Evolutionary conservation across 2,888 invertebrate species (phyloP).

Genomic region (Lingula anatina): DNA sequence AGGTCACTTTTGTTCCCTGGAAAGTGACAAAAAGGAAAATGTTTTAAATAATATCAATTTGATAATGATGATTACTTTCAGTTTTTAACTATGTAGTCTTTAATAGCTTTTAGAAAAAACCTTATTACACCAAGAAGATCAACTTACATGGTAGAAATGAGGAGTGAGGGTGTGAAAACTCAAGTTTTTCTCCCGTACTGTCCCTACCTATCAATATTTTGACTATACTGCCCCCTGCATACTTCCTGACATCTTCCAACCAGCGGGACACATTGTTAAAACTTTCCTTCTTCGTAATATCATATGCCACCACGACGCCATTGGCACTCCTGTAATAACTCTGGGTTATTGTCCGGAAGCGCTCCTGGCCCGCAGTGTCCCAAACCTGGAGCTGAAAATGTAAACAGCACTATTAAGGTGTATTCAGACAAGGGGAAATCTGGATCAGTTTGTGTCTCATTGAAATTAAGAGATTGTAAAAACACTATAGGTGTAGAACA

Average conservation of each 20-base stretch:
- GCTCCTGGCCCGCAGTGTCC: constrained; percentile 95
- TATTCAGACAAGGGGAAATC: not conserved
- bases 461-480: too few relatives aligned
- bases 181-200: too few relatives aligned
- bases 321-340: constrained; percentile 96
- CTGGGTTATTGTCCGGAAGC: constrained; percentile 94
- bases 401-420: not conserved
- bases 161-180: too few relatives aligned
- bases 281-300: constrained; percentile 87
- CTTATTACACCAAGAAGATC: too few relatives aligned
- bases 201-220: constrained; percentile 85
- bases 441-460: not conserved
- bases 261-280: constrained; percentile 88
- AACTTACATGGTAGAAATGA: too few relatives aligned
- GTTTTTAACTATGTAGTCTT: too few relatives aligned
- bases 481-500: too few relatives aligned
- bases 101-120: too few relatives aligned
- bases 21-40: constrained; percentile 13
- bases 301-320: constrained; percentile 95
- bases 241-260: constrained; percentile 92
- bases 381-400: constrained; percentile 78
- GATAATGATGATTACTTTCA: too few relatives aligned
- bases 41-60: not conserved
- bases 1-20: constrained; percentile 50
- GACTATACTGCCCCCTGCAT: constrained; percentile 86